phyloP scores from a whole-genome alignment of 2,888 invertebrate species.

The Hybos culiciformis region DNA sequence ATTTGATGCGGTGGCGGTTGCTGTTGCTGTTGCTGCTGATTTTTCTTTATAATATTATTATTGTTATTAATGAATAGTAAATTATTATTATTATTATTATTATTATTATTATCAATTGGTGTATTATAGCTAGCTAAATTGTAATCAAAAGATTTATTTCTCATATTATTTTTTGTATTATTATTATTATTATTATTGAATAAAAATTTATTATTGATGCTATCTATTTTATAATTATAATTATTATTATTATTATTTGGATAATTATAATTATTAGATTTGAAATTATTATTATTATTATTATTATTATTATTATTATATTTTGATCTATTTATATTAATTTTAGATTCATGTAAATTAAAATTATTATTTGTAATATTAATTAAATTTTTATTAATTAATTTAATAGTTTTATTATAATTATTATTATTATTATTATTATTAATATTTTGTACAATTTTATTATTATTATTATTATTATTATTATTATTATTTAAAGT shows the following conservation, averaged over 20 bases:
- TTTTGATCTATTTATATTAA: background rate
- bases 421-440: background rate
- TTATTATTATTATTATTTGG: background rate
- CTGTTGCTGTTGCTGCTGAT: background rate
- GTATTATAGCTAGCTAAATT: too few species aligned
- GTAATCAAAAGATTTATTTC: too few species aligned
- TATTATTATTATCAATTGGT: background rate
- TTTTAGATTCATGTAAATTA: background rate
- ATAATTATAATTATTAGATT: background rate
- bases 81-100: background rate
- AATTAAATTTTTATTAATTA: background rate
- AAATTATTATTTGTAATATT: background rate
- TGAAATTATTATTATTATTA: background rate
- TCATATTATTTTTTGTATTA: too few species aligned
- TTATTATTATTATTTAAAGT: background rate
- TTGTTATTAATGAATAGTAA: background rate
- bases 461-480: background rate
- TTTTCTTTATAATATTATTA: background rate
- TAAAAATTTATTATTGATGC: too few species aligned
- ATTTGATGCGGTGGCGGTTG: constrained; percentile 19
- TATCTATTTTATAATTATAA: background rate
- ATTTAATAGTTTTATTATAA: background rate
- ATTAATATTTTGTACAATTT: background rate
- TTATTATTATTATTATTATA: background rate
- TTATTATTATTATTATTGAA: too few species aligned